Evolutionary conservation across 2,797 vertebrate genomes (phyloP), one percentile per base, ranked within the genome.

Genomic region (Sparidentex hasta): DNA sequence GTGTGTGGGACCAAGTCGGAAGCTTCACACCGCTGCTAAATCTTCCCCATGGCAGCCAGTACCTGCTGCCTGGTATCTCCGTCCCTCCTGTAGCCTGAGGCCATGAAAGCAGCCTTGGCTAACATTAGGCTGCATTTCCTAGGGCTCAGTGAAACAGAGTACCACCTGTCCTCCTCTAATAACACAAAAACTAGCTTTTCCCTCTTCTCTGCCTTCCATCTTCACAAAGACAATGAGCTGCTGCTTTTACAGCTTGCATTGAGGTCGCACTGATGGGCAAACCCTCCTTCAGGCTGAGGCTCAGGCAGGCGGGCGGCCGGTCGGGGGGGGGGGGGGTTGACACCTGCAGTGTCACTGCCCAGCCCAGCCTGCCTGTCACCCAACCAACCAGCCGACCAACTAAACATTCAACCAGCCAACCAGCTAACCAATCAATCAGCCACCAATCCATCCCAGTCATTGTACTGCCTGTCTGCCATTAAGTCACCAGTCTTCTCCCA

Each of bases 161-260:
- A 91, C 92, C 91, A 93, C 92, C 92, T 93, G 90, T 90, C 90
- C 86, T 82, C 79, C 81, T 90, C 82, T 90, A 87, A 90, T 91
- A 88, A 89, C 78, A 87, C 85, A 83, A 84, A 87, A 90, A 80
- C 84, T 89, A 88, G 81, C 70, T 80, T 86, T 83, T 70, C 82
- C 83, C 82, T 83, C 80, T 57, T 81, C 75, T 80, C 82, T 51
- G 25, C 86, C 87, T 87, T 92, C 90, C 73, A 76, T 86, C 82
- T 84, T 87, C 68, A 83, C 77, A 84, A 82, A 85, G 82, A 92
- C 86, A 88, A 88, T 85, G 80, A 91, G 79, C 73, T 23, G 55
- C 65, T 76, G 75, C 87, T 71, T 86, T 79, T 78, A 59, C 57
- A 66, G 54, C 8, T 11, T 25, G 55, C 82, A 84, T 73, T 25